Conservation (phyloP, 2,797 vertebrate species). For the Hafferia zeledoni region DNA sequence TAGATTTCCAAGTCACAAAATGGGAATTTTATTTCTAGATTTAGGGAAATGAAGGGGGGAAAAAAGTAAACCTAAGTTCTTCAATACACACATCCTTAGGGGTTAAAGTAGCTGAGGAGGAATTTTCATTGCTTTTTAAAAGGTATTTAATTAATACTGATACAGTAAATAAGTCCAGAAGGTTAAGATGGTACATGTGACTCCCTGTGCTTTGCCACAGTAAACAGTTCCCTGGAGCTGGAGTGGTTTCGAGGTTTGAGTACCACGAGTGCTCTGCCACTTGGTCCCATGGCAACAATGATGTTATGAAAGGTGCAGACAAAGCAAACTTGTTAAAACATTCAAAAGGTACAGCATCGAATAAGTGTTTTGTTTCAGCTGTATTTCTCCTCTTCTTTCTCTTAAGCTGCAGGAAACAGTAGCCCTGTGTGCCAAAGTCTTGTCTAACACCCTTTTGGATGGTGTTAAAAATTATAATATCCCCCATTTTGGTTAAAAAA, state of each 20-base stretch:
- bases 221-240: not conserved
- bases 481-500: not conserved
- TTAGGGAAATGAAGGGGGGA: not conserved
- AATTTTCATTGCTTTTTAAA: not conserved
- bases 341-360: not conserved
- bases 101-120: not conserved
- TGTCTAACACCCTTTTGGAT: not conserved
- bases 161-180: not conserved
- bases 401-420: not conserved
- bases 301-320: not conserved
- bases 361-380: not conserved
- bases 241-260: not conserved
- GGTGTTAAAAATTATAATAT: not conserved
- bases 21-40: not conserved
- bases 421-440: not conserved
- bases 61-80: not conserved
- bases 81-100: not conserved
- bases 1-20: not conserved
- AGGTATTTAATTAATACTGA: not conserved
- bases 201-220: not conserved
- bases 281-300: slow-evolving; percentile 21
- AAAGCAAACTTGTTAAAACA: not conserved
- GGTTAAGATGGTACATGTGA: not conserved
- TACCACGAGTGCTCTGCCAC: not conserved
- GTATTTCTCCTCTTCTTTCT: not conserved